Evolutionary conservation across 2,113 vertebrate species (phyloP), one percentile per base, ranked within the genome.

Genomic region (Cryptomyrus ogoouensis): DNA sequence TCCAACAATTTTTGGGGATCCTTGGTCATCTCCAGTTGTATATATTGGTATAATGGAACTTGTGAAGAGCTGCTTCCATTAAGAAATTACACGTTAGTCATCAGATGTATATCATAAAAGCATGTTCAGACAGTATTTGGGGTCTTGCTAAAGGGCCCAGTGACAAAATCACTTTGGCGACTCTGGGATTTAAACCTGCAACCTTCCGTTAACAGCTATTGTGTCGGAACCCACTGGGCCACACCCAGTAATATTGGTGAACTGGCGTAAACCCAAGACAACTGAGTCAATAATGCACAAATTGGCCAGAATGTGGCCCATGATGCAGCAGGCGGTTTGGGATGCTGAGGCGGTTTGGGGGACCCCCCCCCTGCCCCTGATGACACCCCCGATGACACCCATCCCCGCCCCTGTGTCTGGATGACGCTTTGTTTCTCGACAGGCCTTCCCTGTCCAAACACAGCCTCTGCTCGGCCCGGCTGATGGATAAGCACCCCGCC

Each of bases 401-500:
- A 35, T 35, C 24, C 46, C 84, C 46, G 47, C n/a, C 46, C 24
- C 49, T 50, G 84, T 50, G 13, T 49, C 49, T 27, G 84, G 87
- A 46, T 39, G 50, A 49, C 31, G 50, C 49, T 87, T n/a, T 15
- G 27, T n/a, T 53, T 27, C 86, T 87, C 49, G n/a, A 39, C 86
- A 52, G 49, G 27, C 49, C 50, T 39, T 10, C 50, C n/a, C 86
- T 56, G 91, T 95, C 93, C 94, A 95, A 95, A 96, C 93, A 93
- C 83, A 44, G 91, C 95, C 95, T 95, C 91, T 93, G 93, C 94
- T 95, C 94, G 92, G 94, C 92, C 90, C 91, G 93, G 93, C 93
- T 94, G 96, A 97, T 97, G 96, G 96, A 96, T 98, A 97, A 95
- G 95, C 95, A 96, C 95, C 96, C 94, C 95, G 15, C 94, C 94